Base-by-base conservation (phyloP, 2,113 vertebrate species). In the Crocuta crocuta region DNA sequence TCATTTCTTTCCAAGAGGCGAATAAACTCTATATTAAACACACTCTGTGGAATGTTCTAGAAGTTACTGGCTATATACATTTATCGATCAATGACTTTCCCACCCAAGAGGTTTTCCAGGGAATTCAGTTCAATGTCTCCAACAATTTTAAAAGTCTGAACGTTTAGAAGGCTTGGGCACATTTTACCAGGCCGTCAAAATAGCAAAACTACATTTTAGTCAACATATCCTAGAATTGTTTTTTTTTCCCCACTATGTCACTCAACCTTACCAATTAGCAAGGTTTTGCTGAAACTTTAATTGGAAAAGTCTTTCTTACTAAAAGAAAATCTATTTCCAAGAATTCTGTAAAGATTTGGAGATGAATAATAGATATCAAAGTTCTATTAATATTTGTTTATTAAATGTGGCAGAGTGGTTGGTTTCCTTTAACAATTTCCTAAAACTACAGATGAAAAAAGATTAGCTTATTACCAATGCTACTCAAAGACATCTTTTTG, bases 221-320 rank as follows among this genome's bases (percentile, higher is more conserved):
- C 74, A 89, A 89, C 17, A 80, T 31, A 82, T 43, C 16, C 65
- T 58, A 92, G 21, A 92, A 84, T 58, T 97, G 65, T 79, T 80
- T 48, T 70, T 78, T 85, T 96, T 73, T 79, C 87, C 94, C 55
- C 45, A 92, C 31, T 50, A 87, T 74, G 92, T 92, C 35, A 89
- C 78, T 83, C 31, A 91, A 83, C 13, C 24, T 89, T 94, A 74
- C n/a, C 19, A 95, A 80, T 61, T 85, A 97, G 26, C 43, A 92
- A 94, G 39, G 19, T 71, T 89, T 92, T 79, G 88, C 45, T 92
- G 24, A 88, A 94, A 94, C 12, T 94, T 82, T 73, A 95, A 92
- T 31, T 90, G 74, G 63, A 85, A 93, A 96, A 97, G 7, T 35
- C 19, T 76, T 55, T 87, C 53, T 78, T 81, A 58, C 23, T 66